These are phyloP conservation scores for Karalla daura DNA, from an alignment of 2,797 vertebrate genomes.

Conservation along the genomic window DNA sequence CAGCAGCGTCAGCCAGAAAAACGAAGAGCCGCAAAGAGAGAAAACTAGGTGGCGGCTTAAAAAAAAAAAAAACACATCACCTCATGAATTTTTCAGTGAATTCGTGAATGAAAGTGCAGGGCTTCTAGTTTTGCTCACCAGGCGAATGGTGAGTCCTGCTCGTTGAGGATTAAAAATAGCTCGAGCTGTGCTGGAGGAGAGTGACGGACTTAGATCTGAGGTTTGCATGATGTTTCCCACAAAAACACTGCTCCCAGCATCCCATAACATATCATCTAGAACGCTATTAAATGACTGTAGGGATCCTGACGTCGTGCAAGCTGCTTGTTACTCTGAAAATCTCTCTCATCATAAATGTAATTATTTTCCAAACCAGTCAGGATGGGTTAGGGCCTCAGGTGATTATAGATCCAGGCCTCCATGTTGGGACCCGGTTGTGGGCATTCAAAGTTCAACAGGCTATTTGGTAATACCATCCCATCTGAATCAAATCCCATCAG, in stretches of 20 bases:
- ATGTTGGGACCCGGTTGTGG: conserved; percentile 7
- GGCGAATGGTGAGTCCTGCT: conserved; percentile 63
- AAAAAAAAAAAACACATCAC: conserved; percentile 42
- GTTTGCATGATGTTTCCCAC: conserved; percentile 51
- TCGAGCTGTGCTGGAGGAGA: conserved; percentile 47
- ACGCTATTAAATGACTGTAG: background rate
- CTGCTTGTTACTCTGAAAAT: background rate
- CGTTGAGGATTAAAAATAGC: conserved; percentile 82
- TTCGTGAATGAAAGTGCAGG: conserved; percentile 74
- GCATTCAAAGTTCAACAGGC: conserved; percentile 54
- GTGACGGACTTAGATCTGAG: conserved; percentile 49
- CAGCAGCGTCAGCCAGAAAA: conserved; percentile 10
- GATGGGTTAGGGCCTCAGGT: background rate
- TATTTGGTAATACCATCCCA: conserved; percentile 35
- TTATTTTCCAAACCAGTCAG: conserved; percentile 15
- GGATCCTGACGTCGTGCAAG: background rate
- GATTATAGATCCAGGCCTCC: background rate
- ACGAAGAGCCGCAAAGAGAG: conserved; percentile 36
- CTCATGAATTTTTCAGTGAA: conserved; percentile 85
- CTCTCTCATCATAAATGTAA: conserved; percentile 1
- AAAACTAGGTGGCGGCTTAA: conserved; percentile 38
- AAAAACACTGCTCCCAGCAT: conserved; percentile 46
- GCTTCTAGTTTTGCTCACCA: conserved; percentile 69
- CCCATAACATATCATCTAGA: conserved; percentile 15
- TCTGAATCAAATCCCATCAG: background rate